Evolutionary conservation across 2,113 vertebrate genomes (phyloP).

Genomic region (Paradisaea rubra): DNA sequence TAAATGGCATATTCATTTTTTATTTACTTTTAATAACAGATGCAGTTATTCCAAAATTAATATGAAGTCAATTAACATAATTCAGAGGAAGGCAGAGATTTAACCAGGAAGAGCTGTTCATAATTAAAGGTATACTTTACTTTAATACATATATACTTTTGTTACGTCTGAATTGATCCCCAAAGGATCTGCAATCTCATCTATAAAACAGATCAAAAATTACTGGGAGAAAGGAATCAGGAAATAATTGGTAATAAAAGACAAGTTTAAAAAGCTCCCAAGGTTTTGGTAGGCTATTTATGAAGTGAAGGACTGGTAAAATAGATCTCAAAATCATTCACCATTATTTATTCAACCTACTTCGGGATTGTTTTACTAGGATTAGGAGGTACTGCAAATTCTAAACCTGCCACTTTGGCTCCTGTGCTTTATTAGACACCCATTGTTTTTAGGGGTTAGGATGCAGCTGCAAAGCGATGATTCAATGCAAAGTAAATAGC

Average conservation of each 20-base stretch:
- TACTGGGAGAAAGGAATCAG: neutral
- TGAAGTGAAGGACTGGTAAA: neutral
- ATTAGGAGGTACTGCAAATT: neutral
- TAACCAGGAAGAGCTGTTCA: neutral
- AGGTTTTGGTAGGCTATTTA: neutral
- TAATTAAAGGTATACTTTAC: neutral
- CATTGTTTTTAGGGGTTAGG: neutral
- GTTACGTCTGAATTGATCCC: neutral
- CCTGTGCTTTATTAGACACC: neutral
- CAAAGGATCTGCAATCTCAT: neutral
- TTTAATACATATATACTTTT: neutral
- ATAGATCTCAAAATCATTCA: neutral
- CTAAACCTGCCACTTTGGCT: neutral
- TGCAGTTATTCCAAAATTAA: neutral
- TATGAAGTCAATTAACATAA: neutral
- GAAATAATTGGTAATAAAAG: neutral
- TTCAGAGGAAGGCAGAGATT: neutral
- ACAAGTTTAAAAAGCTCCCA: neutral
- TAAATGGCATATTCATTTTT: neutral
- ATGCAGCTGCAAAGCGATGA: neutral
- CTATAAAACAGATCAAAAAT: neutral
- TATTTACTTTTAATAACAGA: neutral
- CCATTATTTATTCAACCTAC: neutral
- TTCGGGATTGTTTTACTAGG: neutral
- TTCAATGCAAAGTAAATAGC: neutral